Percentiles rank a stretch among this genome's conserved stretches.
Conservation (phyloP, 1,140 invertebrate species). For the Drosophila dunni region DNA sequence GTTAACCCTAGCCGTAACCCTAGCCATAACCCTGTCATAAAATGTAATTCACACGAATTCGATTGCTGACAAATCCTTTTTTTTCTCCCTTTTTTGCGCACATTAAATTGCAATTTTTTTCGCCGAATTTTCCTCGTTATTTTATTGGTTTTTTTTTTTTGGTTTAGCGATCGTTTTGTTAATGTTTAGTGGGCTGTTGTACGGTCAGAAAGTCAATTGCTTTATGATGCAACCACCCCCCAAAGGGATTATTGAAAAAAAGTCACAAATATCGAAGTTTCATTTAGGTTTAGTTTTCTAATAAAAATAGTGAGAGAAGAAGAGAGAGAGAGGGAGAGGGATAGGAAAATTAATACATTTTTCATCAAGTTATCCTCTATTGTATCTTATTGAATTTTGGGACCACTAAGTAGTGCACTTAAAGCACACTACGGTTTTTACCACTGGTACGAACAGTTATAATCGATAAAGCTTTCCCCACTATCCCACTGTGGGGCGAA, state of each 20-base stretch:
- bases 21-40: slow-evolving; percentile 50
- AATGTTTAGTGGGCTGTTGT: slow-evolving; percentile 42
- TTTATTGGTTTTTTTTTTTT: slow-evolving; percentile 34
- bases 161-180: slow-evolving; percentile 43
- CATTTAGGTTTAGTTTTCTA: background rate
- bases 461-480: too few relatives aligned
- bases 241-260: background rate
- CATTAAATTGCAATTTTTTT: slow-evolving; percentile 55
- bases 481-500: too few relatives aligned
- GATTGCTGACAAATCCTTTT: slow-evolving; percentile 71
- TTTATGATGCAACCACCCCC: slow-evolving; percentile 55
- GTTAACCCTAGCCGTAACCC: slow-evolving; percentile 37
- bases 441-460: too few relatives aligned
- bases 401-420: too few relatives aligned
- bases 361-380: too few relatives aligned
- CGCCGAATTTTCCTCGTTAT: slow-evolving; percentile 47
- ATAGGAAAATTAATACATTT: too few relatives aligned
- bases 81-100: slow-evolving; percentile 20
- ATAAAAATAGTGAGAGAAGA: too few relatives aligned
- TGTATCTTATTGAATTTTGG: too few relatives aligned
- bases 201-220: slow-evolving; percentile 75
- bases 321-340: background rate
- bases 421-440: too few relatives aligned
- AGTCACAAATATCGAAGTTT: background rate
- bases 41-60: slow-evolving; percentile 74